Conservation (phyloP, 2,888 invertebrate species). For the Chalcis sispes region DNA sequence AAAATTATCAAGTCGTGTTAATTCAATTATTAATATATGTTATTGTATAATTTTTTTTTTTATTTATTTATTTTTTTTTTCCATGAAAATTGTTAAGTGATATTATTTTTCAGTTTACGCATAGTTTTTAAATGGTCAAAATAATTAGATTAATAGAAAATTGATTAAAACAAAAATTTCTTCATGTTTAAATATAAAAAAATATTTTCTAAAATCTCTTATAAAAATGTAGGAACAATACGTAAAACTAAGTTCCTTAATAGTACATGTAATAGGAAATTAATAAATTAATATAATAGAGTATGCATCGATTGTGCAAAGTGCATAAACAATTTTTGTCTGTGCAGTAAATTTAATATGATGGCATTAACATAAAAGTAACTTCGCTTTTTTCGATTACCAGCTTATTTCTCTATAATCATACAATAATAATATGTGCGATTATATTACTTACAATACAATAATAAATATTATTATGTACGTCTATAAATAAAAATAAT, state of each 20-base stretch:
- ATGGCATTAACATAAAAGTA: slow-evolving; percentile 28
- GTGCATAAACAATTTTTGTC: slow-evolving; percentile 27
- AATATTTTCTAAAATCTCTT: slow-evolving; percentile 22
- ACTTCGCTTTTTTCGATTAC: slow-evolving; percentile 19
- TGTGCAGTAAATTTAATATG: slow-evolving; percentile 28
- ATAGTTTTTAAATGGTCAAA: background rate
- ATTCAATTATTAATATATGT: background rate
- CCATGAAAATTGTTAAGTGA: background rate
- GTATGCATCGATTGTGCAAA: slow-evolving; percentile 26
- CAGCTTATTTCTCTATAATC: slow-evolving; percentile 23
- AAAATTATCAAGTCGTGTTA: background rate
- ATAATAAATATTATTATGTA: slow-evolving; percentile 33
- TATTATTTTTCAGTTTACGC: background rate
- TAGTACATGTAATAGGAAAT: slow-evolving; percentile 12
- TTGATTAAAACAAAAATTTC: background rate
- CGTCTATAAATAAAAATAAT: slow-evolving; percentile 27
- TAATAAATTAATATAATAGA: slow-evolving; percentile 15
- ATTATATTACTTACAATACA: slow-evolving; percentile 31
- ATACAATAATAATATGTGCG: slow-evolving; percentile 18
- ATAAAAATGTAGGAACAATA: slow-evolving; percentile 39
- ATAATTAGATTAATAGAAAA: slow-evolving; percentile 4
- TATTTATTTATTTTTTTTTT: no score
- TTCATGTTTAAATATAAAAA: slow-evolving; percentile 8
- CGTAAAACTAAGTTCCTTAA: slow-evolving; percentile 6
- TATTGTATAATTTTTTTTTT: no score